A percentile compares a stretch with the other conserved stretches of the same genome.
These are phyloP conservation scores for Pogonus chalceus DNA, from an alignment of 1,140 invertebrate species.

Conservation along the genomic window DNA sequence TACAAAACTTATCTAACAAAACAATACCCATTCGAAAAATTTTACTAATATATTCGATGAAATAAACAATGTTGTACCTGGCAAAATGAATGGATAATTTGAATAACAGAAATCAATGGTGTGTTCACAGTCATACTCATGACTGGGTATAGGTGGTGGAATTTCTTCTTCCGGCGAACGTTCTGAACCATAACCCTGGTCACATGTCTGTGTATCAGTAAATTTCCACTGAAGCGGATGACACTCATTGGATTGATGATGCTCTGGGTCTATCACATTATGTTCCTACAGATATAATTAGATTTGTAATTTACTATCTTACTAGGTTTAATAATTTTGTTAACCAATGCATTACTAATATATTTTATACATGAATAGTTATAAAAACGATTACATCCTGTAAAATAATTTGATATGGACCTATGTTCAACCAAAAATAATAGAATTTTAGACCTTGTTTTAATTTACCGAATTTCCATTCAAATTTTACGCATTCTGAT, in stretches of 20 bases:
- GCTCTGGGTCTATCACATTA: neutral
- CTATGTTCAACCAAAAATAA: no score
- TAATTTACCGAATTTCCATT: no score
- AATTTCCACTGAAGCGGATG: slow-evolving; percentile 38
- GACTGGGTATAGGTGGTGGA: slow-evolving; percentile 50
- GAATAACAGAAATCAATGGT: slow-evolving; percentile 42
- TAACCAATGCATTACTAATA: no score
- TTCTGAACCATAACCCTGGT: slow-evolving; percentile 67
- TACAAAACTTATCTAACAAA: slow-evolving; percentile 13
- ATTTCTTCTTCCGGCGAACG: slow-evolving; percentile 67
- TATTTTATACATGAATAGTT: no score
- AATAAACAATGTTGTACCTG: slow-evolving; percentile 40
- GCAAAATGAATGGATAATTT: slow-evolving; percentile 51
- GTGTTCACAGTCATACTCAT: slow-evolving; percentile 35
- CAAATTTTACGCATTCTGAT: no score
- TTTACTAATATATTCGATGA: slow-evolving; percentile 12
- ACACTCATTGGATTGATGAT: neutral
- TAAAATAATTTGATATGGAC: no score
- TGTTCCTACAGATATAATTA: neutral
- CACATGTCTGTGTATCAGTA: slow-evolving; percentile 40
- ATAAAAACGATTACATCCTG: no score
- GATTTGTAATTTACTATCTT: no score
- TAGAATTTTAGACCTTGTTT: no score
- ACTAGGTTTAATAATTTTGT: no score
- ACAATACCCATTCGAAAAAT: slow-evolving; percentile 11